Evolutionary conservation across 2,113 vertebrate species (phyloP), one percentile per base, ranked within the genome.

Genomic region (Indri indri): DNA sequence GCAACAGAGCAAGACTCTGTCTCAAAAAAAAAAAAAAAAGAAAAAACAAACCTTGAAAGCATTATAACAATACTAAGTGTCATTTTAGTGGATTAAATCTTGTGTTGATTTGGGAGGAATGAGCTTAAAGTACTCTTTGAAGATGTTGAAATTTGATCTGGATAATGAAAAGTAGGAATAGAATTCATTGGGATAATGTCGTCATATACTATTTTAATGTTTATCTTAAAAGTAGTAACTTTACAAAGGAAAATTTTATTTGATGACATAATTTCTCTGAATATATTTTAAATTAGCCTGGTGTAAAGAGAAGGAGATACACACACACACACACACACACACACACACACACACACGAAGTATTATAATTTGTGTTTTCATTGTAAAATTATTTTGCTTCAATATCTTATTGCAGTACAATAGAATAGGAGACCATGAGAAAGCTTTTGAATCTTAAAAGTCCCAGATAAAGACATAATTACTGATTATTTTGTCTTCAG

Each of bases 401-500:
- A 91, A 0, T 84, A 59, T 92, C 50, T 79, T 95, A 77, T 47
- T 85, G 5, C 20, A 88, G 2, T 95, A 6, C 14, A 90, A 0
- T 87, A 94, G 47, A 54, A 57, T 66, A 82, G n/a, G n/a, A 89
- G 25, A 63, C 52, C 3, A 30, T 82, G 20, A 93, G 54, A 82
- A 96, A 94, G 32, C n/a, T 91, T 96, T 76, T 95, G 57, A 85
- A 27, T 84, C 65, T 95, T 92, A 22, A 89, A 91, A 82, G 42
- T 77, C 54, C 45, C 40, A 84, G 63, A 70, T 92, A 95, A 96
- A 66, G n/a, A 83, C 79, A 45, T 63, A 47, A 23, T 92, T 32
- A 50, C 47, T 87, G 61, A 82, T 88, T 25, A 25, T 95, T 97
- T 96, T 96, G 54, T 95, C 45, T 97, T 11, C 57, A 99, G 99